Percentiles rank a stretch among this genome's conserved stretches.
Conservation (phyloP, 2,113 vertebrate genomes). For the Xyrauchen texanus region DNA sequence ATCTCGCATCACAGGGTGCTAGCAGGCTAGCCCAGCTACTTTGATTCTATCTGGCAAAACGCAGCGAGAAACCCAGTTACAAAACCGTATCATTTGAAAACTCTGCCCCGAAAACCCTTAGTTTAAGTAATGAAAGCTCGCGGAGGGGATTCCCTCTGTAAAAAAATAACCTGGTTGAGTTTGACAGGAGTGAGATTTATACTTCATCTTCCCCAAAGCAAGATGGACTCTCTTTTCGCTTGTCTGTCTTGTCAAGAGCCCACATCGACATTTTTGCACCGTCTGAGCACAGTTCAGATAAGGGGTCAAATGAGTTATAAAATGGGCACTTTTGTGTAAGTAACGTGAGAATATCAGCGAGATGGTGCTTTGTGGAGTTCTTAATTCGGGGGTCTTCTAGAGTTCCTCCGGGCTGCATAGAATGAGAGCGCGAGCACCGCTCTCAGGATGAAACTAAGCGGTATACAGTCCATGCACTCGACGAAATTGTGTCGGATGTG, state of each 20-base stretch:
- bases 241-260: constrained; percentile 86
- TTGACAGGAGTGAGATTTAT: constrained; percentile 83
- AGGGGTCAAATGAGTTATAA: constrained; percentile 7
- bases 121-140: constrained; percentile 66
- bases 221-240: constrained; percentile 92
- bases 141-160: constrained; percentile 52
- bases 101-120: constrained; percentile 59
- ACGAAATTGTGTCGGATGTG: constrained; percentile 32
- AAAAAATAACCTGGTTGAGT: constrained; percentile 77
- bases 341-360: background rate
- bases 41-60: constrained; percentile 69
- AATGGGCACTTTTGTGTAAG: constrained; percentile 24
- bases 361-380: constrained; percentile 44
- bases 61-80: constrained; percentile 65
- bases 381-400: constrained; percentile 42
- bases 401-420: constrained; percentile 53
- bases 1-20: constrained; percentile 66
- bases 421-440: constrained; percentile 57
- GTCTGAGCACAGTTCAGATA: constrained; percentile 57
- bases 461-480: constrained; percentile 23
- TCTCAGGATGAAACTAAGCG: constrained; percentile 64
- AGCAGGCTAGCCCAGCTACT: constrained; percentile 77
- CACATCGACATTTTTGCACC: constrained; percentile 90
- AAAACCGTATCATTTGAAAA: constrained; percentile 54
- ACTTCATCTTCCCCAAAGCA: constrained; percentile 87